Percentiles rank a stretch among this genome's conserved stretches.
phyloP scores from a whole-genome alignment of 2,113 vertebrate genomes.

The Nannospalax galili region DNA sequence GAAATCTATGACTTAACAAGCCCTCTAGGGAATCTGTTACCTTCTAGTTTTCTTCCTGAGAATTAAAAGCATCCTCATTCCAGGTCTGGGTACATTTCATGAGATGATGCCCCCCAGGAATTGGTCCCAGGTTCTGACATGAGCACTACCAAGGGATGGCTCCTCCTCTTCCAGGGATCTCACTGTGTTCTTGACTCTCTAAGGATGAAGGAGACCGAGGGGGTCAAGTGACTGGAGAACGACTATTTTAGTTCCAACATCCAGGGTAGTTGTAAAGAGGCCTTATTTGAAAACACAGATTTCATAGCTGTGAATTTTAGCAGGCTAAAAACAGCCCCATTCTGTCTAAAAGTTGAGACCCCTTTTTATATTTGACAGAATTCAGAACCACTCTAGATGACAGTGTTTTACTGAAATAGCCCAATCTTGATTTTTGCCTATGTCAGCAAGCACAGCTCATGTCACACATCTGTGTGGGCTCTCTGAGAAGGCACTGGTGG shows the following conservation, averaged over 20 bases:
- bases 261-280: slow-evolving; percentile 22
- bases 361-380: background rate
- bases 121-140: background rate
- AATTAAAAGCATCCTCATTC: background rate
- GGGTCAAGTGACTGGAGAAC: background rate
- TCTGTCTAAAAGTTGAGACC: slow-evolving; percentile 42
- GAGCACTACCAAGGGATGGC: background rate
- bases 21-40: background rate
- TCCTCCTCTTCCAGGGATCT: background rate
- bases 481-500: background rate
- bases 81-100: background rate
- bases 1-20: slow-evolving; percentile 40
- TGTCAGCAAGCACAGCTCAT: background rate
- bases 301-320: background rate
- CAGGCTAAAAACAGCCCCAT: slow-evolving; percentile 49
- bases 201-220: background rate
- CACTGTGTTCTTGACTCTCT: background rate
- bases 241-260: slow-evolving; percentile 33
- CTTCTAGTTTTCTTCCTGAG: background rate
- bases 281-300: slow-evolving; percentile 53
- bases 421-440: background rate
- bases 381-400: background rate
- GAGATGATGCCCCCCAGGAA: background rate
- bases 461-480: background rate
- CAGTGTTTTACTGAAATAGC: slow-evolving; percentile 29